These are phyloP conservation scores for Drosophila neotestacea DNA, from an alignment of 2,888 invertebrate species.

Conservation along the genomic window DNA sequence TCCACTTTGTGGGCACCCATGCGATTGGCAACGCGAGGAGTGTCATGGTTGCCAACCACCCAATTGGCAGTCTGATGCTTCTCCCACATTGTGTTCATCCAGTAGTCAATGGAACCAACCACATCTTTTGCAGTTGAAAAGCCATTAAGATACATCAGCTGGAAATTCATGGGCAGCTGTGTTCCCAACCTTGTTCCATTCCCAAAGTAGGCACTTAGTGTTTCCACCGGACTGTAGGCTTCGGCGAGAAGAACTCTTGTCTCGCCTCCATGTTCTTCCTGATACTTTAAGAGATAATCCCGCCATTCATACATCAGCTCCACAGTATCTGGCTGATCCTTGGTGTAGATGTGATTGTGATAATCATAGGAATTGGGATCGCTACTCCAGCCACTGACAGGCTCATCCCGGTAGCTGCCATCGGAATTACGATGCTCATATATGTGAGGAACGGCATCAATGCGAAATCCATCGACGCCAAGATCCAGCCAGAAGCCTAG, in stretches of 20 bases:
- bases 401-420: slow-evolving; percentile 85
- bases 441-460: slow-evolving; percentile 88
- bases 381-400: slow-evolving; percentile 85
- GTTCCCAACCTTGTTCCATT: slow-evolving; percentile 85
- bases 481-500: slow-evolving; percentile 90
- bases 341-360: slow-evolving; percentile 88
- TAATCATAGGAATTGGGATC: slow-evolving; percentile 87
- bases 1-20: slow-evolving; percentile 89
- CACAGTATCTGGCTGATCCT: slow-evolving; percentile 87
- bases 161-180: slow-evolving; percentile 89
- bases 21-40: slow-evolving; percentile 87
- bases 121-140: slow-evolving; percentile 87
- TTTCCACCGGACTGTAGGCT: slow-evolving; percentile 86
- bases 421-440: slow-evolving; percentile 85
- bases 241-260: slow-evolving; percentile 87
- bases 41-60: slow-evolving; percentile 91
- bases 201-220: slow-evolving; percentile 87
- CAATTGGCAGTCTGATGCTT: slow-evolving; percentile 87
- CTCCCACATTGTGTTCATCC: slow-evolving; percentile 87
- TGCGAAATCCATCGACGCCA: slow-evolving; percentile 91
- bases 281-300: slow-evolving; percentile 86
- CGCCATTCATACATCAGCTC: slow-evolving; percentile 87
- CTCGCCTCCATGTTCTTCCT: slow-evolving; percentile 74
- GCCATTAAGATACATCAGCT: slow-evolving; percentile 86
- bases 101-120: slow-evolving; percentile 86